Percentiles rank a stretch among this genome's conserved stretches.
Conservation (phyloP, 2,888 invertebrate species). For the Torymus aiolomorphi region DNA sequence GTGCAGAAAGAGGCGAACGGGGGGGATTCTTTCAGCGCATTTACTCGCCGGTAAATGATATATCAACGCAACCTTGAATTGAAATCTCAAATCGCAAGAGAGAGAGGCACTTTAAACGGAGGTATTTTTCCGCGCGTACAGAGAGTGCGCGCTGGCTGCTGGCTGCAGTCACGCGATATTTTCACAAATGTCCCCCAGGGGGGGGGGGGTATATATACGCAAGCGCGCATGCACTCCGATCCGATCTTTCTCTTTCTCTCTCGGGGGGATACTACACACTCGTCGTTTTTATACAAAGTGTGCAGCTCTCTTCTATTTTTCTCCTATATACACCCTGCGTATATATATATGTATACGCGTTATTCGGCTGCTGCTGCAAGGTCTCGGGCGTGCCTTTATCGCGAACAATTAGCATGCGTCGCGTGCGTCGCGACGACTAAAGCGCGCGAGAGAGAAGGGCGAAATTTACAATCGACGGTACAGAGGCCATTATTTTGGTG, state of each 20-base stretch:
- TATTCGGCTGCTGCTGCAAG: conserved; percentile 1
- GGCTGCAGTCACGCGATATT: conserved; percentile 53
- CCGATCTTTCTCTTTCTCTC: conserved; percentile 23
- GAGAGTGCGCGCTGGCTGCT: background rate
- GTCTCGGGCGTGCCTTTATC: conserved; percentile 23
- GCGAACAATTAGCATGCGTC: conserved; percentile 48
- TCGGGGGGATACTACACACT: background rate
- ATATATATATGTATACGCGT: background rate
- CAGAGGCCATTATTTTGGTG: no score
- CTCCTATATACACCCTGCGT: no score
- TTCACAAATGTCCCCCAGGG: conserved; percentile 51
- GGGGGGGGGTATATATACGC: conserved; percentile 2
- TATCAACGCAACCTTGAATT: conserved; percentile 55
- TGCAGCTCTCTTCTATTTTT: background rate
- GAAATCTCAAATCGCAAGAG: conserved; percentile 56
- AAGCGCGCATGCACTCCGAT: conserved; percentile 24
- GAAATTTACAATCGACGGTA: no score
- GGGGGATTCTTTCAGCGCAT: conserved; percentile 18
- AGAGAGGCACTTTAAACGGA: conserved; percentile 15
- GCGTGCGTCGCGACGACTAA: conserved; percentile 23
- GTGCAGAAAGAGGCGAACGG: background rate
- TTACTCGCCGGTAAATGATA: conserved; percentile 50
- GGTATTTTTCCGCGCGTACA: conserved; percentile 35
- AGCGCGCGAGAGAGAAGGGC: no score
- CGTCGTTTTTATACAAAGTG: background rate